Evolutionary conservation across 2,888 invertebrate species (phyloP), one percentile per base, ranked within the genome.

Genomic region (Malachius bipustulatus): DNA sequence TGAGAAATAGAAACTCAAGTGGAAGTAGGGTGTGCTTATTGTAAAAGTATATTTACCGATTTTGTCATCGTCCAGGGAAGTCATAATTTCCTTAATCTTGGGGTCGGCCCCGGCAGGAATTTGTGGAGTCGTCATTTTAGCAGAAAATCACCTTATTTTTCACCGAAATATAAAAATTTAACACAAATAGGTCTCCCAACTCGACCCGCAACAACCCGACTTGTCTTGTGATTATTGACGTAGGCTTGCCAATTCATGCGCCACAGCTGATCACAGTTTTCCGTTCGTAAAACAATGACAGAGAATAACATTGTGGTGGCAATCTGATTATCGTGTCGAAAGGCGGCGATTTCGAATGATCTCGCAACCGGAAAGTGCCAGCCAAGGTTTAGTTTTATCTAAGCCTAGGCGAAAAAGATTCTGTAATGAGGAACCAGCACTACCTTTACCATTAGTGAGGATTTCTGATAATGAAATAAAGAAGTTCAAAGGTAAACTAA

Each of bases 31-130:
- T 19, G 24, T 6, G 24, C 24, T 19, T 8, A 19, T 19, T 19
- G 24, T 8, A 19, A 19, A 19, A 6, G n/a, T 19, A 8, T 8
- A 8, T 8, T 74, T 71, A 85, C 87, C 87, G 59, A 82, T 83
- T 71, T 84, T 87, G 54, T 85, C 85, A 54, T 87, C 85, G 49
- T 82, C 82, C 56, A 85, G 62, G 49, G 75, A 68, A 36, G 78
- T 77, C 46, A 84, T 78, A 40, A 83, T 75, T 53, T 79, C 77
- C 54, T 77, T 77, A 47, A 80, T 76, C 56, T 71, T 68, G 41
- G 69, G 57, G 44, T 62, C 60, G 13, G 57, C 52, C 32, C 48
- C 48, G 31, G 48, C 47, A 32, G 47, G 41, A 35, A 45, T 48
- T 38, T 49, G 44, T 3, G 43, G 34, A 30, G 41, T 40, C 24